Evolutionary conservation across 2,113 vertebrate genomes (phyloP).

Genomic region (Aleadryas rufinucha): DNA sequence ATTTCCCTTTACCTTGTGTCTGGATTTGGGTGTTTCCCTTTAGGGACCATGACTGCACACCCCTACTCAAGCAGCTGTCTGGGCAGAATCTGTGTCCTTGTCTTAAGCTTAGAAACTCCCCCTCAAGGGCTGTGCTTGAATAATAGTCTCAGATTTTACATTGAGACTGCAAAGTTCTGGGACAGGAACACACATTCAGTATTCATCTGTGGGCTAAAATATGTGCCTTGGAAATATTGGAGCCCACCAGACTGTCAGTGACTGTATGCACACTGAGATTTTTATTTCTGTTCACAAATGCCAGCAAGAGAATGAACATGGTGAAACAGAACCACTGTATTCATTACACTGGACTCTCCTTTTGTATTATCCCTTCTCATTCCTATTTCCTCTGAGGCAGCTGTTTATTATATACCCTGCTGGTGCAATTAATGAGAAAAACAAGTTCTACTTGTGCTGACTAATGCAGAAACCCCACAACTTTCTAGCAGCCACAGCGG

Average conservation of each 20-base stretch:
- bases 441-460: background rate
- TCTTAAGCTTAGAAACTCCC: background rate
- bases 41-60: accelerated
- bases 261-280: background rate
- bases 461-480: background rate
- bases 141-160: background rate
- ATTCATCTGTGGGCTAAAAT: background rate
- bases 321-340: background rate
- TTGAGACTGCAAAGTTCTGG: background rate
- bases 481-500: background rate
- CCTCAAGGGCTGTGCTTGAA: background rate
- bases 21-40: background rate
- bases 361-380: background rate
- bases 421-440: slow-evolving; percentile 34
- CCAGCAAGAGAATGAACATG: background rate
- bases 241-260: background rate
- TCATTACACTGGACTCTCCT: background rate
- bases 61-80: background rate
- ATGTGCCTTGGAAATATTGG: background rate
- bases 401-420: background rate
- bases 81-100: background rate
- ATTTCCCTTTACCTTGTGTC: background rate
- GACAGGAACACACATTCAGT: background rate
- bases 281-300: background rate
- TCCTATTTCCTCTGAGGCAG: background rate